phyloP scores from a whole-genome alignment of 2,113 vertebrate species.

The Clarias magur region DNA sequence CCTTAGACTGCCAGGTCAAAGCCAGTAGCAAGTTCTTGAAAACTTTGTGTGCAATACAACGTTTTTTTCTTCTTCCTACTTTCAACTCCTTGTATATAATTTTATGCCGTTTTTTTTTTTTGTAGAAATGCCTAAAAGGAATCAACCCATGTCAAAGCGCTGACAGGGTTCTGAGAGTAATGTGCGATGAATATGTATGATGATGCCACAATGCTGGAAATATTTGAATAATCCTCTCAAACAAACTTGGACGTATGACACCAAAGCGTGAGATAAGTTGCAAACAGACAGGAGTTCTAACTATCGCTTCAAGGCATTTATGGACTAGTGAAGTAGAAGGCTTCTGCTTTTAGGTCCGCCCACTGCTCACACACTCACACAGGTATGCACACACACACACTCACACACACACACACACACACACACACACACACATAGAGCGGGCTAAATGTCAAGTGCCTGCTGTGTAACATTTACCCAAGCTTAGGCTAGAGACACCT shows the following conservation, averaged over 20 bases:
- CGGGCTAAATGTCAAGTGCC: conserved; percentile 53
- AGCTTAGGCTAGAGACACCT: conserved; percentile 26
- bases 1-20: neutral
- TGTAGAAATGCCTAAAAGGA: neutral
- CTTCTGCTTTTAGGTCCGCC: conserved; percentile 7
- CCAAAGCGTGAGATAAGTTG: conserved; percentile 5
- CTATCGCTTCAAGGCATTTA: conserved; percentile 26
- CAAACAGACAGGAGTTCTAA: neutral
- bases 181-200: conserved; percentile 31
- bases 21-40: neutral
- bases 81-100: conserved; percentile 12
- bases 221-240: conserved; percentile 38
- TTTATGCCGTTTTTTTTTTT: neutral
- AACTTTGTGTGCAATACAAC: neutral
- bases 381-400: neutral
- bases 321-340: conserved; percentile 27
- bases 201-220: conserved; percentile 19
- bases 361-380: conserved; percentile 9
- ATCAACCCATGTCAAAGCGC: conserved; percentile 10
- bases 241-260: conserved; percentile 24
- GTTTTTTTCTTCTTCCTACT: neutral
- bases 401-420: neutral
- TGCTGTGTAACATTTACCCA: conserved; percentile 51
- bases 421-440: conserved; percentile 9
- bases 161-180: conserved; percentile 23